phyloP scores from a whole-genome alignment of 2,797 vertebrate genomes.

The Spinus pinus region DNA sequence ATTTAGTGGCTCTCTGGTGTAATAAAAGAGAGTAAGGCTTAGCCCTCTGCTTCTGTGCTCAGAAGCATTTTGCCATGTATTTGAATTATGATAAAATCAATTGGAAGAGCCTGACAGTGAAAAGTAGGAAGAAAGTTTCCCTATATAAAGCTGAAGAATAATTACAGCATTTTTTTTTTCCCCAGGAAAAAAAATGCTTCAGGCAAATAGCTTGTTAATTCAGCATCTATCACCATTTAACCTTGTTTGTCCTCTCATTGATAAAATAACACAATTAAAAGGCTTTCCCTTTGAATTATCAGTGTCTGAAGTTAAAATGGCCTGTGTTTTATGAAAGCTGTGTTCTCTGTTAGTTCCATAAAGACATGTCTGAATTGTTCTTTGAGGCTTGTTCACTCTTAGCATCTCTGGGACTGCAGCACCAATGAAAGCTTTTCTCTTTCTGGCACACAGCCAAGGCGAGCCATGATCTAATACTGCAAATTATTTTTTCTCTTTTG shows the following conservation, averaged over 20 bases:
- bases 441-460: constrained; percentile 59
- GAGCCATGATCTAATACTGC: constrained; percentile 62
- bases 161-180: background rate
- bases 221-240: background rate
- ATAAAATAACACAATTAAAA: constrained; percentile 8
- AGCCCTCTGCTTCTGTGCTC: constrained; percentile 58
- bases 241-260: background rate
- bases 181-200: background rate
- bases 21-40: constrained; percentile 60
- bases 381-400: background rate
- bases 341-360: constrained; percentile 16
- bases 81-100: constrained; percentile 70
- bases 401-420: background rate
- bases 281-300: constrained; percentile 2
- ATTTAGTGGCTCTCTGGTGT: constrained; percentile 69
- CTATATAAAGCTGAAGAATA: background rate
- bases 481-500: constrained; percentile 67
- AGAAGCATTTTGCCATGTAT: constrained; percentile 50
- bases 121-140: constrained; percentile 19
- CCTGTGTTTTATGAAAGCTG: background rate
- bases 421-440: constrained; percentile 41
- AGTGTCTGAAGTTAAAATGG: constrained; percentile 10
- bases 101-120: constrained; percentile 23
- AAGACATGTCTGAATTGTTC: constrained; percentile 5
- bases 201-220: constrained; percentile 30